phyloP scores from a whole-genome alignment of 2,888 invertebrate genomes.

The Agrochola circellaris region DNA sequence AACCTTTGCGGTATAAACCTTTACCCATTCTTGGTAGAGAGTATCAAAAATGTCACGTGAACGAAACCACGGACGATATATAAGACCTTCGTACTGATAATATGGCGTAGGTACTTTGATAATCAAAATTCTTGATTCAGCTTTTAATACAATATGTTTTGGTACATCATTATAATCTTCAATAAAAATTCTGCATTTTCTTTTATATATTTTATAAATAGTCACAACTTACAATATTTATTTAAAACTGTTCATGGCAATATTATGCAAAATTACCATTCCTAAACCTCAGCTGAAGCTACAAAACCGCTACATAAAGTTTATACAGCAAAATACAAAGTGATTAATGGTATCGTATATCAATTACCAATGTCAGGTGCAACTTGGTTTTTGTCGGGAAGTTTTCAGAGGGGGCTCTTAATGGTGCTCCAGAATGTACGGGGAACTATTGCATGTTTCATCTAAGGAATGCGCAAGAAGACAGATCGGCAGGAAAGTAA shows the following conservation, averaged over 20 bases:
- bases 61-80: constrained; percentile 47
- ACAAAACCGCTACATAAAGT: constrained; percentile 65
- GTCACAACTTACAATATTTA: neutral
- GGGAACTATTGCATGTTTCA: constrained; percentile 76
- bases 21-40: constrained; percentile 51
- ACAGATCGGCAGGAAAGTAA: constrained; percentile 64
- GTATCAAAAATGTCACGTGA: constrained; percentile 55
- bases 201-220: neutral
- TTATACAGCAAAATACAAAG: constrained; percentile 77
- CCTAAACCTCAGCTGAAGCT: constrained; percentile 26
- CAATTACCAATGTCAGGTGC: constrained; percentile 88
- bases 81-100: constrained; percentile 43
- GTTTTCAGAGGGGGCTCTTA: constrained; percentile 73
- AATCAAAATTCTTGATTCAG: constrained; percentile 24
- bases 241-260: neutral
- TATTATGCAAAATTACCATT: constrained; percentile 28
- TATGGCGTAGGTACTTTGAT: constrained; percentile 7
- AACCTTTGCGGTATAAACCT: constrained; percentile 59
- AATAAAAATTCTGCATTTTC: neutral
- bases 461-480: constrained; percentile 68
- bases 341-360: constrained; percentile 87
- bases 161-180: neutral
- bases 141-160: neutral
- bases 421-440: constrained; percentile 74
- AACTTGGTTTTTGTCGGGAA: constrained; percentile 81